These are phyloP conservation scores for Busseola fusca DNA, from an alignment of 2,888 invertebrate genomes.

Conservation along the genomic window DNA sequence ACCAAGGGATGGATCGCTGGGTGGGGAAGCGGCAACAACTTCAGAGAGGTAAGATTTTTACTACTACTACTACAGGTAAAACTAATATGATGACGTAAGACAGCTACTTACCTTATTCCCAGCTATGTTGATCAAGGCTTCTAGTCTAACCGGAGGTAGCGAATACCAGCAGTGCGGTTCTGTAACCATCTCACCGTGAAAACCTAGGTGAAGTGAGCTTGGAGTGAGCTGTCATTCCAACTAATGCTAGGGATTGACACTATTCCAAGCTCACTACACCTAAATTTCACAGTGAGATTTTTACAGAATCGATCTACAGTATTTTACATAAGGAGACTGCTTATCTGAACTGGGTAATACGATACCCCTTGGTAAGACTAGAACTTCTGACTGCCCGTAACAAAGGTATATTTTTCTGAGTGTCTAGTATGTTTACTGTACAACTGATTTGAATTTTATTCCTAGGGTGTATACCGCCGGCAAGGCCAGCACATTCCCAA, in stretches of 20 bases:
- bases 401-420: neutral
- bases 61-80: neutral
- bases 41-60: conserved; percentile 78
- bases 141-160: neutral
- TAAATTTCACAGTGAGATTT: too few species aligned
- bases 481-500: conserved; percentile 72
- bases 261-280: too few species aligned
- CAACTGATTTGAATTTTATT: neutral
- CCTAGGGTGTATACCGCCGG: conserved; percentile 82
- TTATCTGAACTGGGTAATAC: neutral
- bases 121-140: neutral
- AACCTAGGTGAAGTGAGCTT: too few species aligned
- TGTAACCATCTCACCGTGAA: too few species aligned
- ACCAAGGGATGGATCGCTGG: conserved; percentile 83
- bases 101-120: too few species aligned
- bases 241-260: too few species aligned
- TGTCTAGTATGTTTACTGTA: neutral
- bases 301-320: neutral
- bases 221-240: too few species aligned
- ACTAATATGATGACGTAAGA: too few species aligned
- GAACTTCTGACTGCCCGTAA: neutral
- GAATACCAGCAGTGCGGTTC: neutral
- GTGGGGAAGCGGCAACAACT: conserved; percentile 85
- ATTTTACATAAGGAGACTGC: neutral
- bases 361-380: neutral